Percentiles rank a stretch among this genome's conserved stretches.
These are phyloP conservation scores for Corapipo altera DNA, from an alignment of 2,113 vertebrate species.

Conservation along the genomic window DNA sequence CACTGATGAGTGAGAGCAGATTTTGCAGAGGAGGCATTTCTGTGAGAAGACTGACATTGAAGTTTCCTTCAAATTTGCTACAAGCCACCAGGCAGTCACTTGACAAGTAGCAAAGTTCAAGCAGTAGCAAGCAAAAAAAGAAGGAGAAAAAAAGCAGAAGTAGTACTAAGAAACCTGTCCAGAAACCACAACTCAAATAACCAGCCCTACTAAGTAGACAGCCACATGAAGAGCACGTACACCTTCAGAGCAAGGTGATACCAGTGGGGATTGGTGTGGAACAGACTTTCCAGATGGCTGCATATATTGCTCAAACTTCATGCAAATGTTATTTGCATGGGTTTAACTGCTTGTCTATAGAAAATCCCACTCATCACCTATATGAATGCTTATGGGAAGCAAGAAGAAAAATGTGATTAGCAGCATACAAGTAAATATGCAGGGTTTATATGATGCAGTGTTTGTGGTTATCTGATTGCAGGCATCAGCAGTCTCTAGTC, in stretches of 20 bases:
- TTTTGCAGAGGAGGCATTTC: slow-evolving; percentile 25
- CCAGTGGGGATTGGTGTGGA: slow-evolving; percentile 21
- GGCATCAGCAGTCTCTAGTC: not conserved
- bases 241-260: slow-evolving; percentile 45
- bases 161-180: not conserved
- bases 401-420: not conserved
- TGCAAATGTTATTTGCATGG: not conserved
- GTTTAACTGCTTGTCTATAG: slow-evolving; percentile 21
- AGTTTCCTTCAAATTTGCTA: not conserved
- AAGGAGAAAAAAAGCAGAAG: not conserved
- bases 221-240: not conserved
- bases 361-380: not conserved
- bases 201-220: slow-evolving; percentile 1
- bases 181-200: slow-evolving; percentile 37
- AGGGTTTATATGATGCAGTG: not conserved
- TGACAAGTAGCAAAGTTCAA: slow-evolving; percentile 36
- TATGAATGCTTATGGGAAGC: not conserved
- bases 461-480: not conserved
- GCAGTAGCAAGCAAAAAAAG: not conserved
- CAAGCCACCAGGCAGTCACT: not conserved
- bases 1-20: not conserved
- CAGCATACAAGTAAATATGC: not conserved
- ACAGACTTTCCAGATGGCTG: slow-evolving; percentile 36
- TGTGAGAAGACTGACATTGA: not conserved
- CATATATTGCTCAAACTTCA: slow-evolving; percentile 23